Conservation (phyloP, 2,797 vertebrate species). For the Hoplostethus atlanticus region DNA sequence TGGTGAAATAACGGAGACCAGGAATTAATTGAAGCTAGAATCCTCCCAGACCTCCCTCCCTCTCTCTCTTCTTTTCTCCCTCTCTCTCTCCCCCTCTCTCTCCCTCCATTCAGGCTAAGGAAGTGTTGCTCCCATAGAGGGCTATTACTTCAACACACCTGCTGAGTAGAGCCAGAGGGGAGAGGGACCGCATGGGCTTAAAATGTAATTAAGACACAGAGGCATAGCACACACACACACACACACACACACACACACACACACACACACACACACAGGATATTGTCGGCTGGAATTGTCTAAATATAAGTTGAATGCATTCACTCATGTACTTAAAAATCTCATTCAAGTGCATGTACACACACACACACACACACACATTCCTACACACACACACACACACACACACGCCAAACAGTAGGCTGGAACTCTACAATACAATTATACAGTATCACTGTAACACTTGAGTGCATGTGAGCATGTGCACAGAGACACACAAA, state of each 20-base stretch:
- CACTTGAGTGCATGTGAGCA: too few species aligned
- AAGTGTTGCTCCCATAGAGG: conserved; percentile 31
- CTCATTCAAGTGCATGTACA: too few species aligned
- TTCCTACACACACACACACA: too few species aligned
- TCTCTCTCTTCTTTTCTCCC: conserved; percentile 4
- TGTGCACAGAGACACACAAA: too few species aligned
- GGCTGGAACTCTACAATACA: too few species aligned
- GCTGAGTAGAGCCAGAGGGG: conserved; percentile 43
- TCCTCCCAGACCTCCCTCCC: background rate
- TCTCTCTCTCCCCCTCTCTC: background rate
- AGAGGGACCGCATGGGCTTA: conserved; percentile 30
- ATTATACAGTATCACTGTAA: too few species aligned
- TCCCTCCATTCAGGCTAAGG: background rate
- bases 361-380: background rate
- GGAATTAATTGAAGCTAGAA: conserved; percentile 11
- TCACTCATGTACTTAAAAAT: too few species aligned
- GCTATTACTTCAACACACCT: conserved; percentile 45
- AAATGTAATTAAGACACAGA: conserved; percentile 61
- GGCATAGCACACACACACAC: conserved; percentile 16
- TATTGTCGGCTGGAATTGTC: too few species aligned
- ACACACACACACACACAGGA: background rate
- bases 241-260: background rate
- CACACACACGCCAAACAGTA: too few species aligned
- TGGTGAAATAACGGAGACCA: conserved; percentile 31
- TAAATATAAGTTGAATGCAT: too few species aligned